phyloP scores from a whole-genome alignment of 2,797 vertebrate species.

The Falco concolor region DNA sequence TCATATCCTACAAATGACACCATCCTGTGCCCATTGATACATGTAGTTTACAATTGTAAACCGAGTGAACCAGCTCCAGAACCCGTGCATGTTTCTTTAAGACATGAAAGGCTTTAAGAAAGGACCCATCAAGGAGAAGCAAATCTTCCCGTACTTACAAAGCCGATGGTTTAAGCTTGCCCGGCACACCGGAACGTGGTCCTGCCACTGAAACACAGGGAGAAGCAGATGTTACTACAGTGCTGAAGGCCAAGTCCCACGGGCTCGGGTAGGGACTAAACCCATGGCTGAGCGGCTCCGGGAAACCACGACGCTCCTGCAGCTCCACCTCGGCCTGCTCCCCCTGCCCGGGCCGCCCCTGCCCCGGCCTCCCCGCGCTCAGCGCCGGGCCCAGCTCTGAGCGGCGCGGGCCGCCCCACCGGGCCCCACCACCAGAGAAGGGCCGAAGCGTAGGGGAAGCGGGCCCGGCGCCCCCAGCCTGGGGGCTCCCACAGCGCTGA shows the following conservation, averaged over 20 bases:
- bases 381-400: not conserved
- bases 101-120: fast-evolving
- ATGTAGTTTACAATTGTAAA: fast-evolving
- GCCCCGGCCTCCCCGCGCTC: not conserved
- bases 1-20: fast-evolving
- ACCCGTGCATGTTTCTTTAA: fast-evolving
- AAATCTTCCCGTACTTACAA: fast-evolving
- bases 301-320: fast-evolving
- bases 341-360: not conserved
- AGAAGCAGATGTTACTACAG: fast-evolving
- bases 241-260: fast-evolving
- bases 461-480: no score
- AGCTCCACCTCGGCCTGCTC: not conserved
- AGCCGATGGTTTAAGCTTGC: fast-evolving
- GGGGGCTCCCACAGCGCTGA: no score
- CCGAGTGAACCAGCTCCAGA: fast-evolving
- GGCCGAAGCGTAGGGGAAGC: not conserved
- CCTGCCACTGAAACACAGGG: fast-evolving
- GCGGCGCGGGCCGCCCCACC: not conserved
- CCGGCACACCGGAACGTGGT: fast-evolving
- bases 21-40: fast-evolving
- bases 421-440: no score
- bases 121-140: fast-evolving
- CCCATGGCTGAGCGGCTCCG: fast-evolving
- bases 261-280: not conserved